Evolutionary conservation across 1,140 invertebrate genomes (phyloP), one percentile per base, ranked within the genome.

Genomic region (Musca domestica): DNA sequence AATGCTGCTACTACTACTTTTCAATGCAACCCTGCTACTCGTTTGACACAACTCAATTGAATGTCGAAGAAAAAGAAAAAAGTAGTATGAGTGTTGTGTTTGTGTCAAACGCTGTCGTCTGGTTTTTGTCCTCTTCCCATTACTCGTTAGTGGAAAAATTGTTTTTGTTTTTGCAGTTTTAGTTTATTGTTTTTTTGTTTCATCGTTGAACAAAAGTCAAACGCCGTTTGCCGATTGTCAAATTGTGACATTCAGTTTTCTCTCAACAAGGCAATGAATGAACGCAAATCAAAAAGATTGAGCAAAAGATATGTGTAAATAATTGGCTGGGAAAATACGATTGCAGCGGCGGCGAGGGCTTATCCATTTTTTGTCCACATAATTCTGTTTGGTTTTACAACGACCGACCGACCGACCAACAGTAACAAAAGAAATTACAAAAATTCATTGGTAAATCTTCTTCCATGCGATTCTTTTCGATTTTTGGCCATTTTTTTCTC

Each of bases 31-130:
- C 27, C n/a, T 61, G 56, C 19, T 17, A 17, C 27, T 41, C 34
- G 34, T 41, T 41, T 41, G 34, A 41, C 34, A 12, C 3, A 34
- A 41, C 10, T 61, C n/a, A 61, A 61, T 30, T 41, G 22, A 61
- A 34, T 61, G n/a, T 27, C 17, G n/a, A 34, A 17, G 20, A 61
- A 34, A 34, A 19, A 19, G 17, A 61, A 61, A 61, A 61, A 61
- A 10, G 56, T 61, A 61, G 56, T 61, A 30, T 30, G 9, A 30
- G 27, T 30, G 27, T 30, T 30, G 54, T 58, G 54, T 58, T 58
- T 58, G 56, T 61, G 56, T 34, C 56, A 61, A 61, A 30, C 54
- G 54, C 54, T 34, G 56, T 61, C 34, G 56, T 41, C 56, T 61
- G 27, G 34, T 23, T 61, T 34, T 19, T n/a, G n/a, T 30, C 54